Percentiles rank a stretch among this genome's conserved stretches.
These are phyloP conservation scores for Eulithis prunata DNA, from an alignment of 2,888 invertebrate genomes.

Conservation along the genomic window DNA sequence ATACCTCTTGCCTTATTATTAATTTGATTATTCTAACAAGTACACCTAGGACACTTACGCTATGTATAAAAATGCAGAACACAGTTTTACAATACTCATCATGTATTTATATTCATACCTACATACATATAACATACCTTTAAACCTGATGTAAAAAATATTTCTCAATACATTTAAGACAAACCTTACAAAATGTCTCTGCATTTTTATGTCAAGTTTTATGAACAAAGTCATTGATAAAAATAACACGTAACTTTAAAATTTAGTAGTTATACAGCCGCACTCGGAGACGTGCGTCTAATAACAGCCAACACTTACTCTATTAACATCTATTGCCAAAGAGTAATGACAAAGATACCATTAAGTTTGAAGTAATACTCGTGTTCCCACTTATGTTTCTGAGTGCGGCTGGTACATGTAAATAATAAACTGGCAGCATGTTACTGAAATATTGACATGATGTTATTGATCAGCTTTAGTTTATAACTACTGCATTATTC, in stretches of 20 bases:
- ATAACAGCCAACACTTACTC: too few relatives aligned
- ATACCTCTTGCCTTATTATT: conserved; percentile 73
- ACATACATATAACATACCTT: conserved; percentile 13
- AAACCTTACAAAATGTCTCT: conserved; percentile 62
- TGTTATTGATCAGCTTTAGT: conserved; percentile 15
- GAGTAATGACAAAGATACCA: too few relatives aligned
- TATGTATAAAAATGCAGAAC: conserved; percentile 73
- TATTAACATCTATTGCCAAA: too few relatives aligned
- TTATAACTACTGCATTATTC: conserved; percentile 26
- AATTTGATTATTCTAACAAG: conserved; percentile 67
- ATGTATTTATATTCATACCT: conserved; percentile 45
- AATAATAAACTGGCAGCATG: conserved; percentile 47
- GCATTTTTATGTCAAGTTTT: conserved; percentile 73
- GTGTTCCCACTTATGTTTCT: too few relatives aligned
- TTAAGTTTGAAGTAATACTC: too few relatives aligned
- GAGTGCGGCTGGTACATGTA: conserved; percentile 38
- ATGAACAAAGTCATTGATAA: conserved; percentile 63
- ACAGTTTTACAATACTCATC: conserved; percentile 52
- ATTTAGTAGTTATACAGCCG: conserved; percentile 46
- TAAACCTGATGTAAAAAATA: conserved; percentile 39
- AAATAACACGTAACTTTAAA: conserved; percentile 44
- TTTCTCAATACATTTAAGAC: conserved; percentile 45
- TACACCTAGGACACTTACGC: conserved; percentile 74
- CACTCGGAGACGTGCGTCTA: too few relatives aligned
- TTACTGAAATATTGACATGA: conserved; percentile 36